Evolutionary conservation across 2,888 invertebrate genomes (phyloP).

Genomic region (Seira sanloemensis): DNA sequence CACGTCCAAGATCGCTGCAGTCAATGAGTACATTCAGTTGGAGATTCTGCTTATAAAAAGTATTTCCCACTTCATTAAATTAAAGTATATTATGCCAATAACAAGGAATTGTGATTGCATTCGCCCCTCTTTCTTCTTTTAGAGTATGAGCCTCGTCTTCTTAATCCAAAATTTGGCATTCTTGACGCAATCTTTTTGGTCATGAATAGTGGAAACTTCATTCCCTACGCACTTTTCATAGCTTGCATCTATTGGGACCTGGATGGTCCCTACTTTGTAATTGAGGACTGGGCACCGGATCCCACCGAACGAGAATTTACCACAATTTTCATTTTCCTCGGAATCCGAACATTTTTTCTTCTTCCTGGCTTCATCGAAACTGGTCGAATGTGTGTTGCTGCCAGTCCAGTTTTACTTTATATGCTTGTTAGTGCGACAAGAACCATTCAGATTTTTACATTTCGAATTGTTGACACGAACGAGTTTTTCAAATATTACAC

Average conservation of each 20-base stretch:
- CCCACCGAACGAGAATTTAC: not conserved
- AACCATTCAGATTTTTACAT: not conserved
- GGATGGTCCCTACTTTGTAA: constrained; percentile 21
- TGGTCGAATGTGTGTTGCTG: not conserved
- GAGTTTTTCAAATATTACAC: not conserved
- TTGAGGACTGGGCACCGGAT: not conserved
- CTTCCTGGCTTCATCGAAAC: constrained; percentile 25
- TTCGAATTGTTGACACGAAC: not conserved
- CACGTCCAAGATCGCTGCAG: not conserved
- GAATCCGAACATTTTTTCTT: not conserved
- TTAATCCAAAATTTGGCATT: not conserved
- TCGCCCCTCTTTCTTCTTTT: too few species aligned
- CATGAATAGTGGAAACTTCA: not conserved
- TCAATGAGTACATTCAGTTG: constrained; percentile 6
- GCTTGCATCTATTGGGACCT: not conserved
- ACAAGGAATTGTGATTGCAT: too few species aligned
- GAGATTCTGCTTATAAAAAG: not conserved
- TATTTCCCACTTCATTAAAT: not conserved
- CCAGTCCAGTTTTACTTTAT: not conserved
- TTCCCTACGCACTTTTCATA: not conserved
- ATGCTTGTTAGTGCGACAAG: not conserved
- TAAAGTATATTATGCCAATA: too few species aligned
- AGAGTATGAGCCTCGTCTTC: not conserved
- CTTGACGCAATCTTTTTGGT: not conserved
- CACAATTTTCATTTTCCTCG: not conserved